These are phyloP conservation scores for Diarsia dahlii DNA, from an alignment of 2,888 invertebrate genomes.

Conservation along the genomic window DNA sequence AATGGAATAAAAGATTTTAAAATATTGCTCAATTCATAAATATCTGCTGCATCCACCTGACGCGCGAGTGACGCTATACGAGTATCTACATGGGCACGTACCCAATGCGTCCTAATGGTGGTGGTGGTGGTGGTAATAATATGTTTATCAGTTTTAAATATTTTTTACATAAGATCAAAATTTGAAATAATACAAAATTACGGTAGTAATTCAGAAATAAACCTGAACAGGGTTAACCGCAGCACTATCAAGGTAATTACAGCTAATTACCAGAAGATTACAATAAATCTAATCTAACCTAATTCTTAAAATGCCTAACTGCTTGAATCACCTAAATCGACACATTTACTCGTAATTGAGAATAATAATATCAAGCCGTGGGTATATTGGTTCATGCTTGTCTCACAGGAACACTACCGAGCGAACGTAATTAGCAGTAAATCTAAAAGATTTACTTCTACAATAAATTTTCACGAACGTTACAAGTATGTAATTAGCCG, in stretches of 20 bases:
- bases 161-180: no score
- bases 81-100: no score
- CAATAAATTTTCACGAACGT: slow-evolving; percentile 61
- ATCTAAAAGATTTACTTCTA: slow-evolving; percentile 67
- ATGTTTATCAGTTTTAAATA: no score
- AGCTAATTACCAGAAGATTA: slow-evolving; percentile 18
- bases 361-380: slow-evolving; percentile 40
- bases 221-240: neutral
- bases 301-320: no score
- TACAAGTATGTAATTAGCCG: slow-evolving; percentile 63
- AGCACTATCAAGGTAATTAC: slow-evolving; percentile 9
- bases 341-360: slow-evolving; percentile 45
- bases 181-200: neutral
- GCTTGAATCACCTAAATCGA: slow-evolving; percentile 27
- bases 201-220: neutral
- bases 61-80: no score
- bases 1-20: no score
- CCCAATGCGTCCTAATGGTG: no score
- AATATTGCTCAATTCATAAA: no score
- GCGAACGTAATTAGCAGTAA: slow-evolving; percentile 67
- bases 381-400: slow-evolving; percentile 41
- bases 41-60: no score
- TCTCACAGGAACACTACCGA: slow-evolving; percentile 51
- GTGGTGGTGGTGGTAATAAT: no score
- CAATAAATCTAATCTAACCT: neutral